These are phyloP conservation scores for Paradoxurus hermaphroditus DNA, from an alignment of 2,113 vertebrate species.

Conservation along the genomic window DNA sequence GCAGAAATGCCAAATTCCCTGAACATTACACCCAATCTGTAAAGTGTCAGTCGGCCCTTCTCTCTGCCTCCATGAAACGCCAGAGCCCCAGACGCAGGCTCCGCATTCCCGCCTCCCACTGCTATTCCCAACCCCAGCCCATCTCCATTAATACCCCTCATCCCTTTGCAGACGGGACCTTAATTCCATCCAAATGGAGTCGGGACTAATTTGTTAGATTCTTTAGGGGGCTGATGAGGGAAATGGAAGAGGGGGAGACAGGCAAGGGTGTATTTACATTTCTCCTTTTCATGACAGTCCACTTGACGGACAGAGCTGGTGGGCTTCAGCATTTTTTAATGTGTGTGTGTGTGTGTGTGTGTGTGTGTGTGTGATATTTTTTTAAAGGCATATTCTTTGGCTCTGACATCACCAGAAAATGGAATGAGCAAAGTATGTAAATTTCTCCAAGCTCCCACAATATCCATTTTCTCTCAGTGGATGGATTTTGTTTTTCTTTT, in stretches of 20 bases:
- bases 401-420: constrained; percentile 85
- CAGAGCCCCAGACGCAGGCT: constrained; percentile 75
- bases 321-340: constrained; percentile 61
- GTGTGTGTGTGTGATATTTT: not conserved
- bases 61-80: constrained; percentile 75
- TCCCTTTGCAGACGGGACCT: constrained; percentile 74
- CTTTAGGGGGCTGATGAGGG: constrained; percentile 53
- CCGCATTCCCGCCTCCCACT: constrained; percentile 69
- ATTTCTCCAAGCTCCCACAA: constrained; percentile 84
- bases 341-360: not conserved
- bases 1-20: constrained; percentile 87
- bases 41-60: constrained; percentile 83
- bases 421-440: constrained; percentile 82
- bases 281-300: constrained; percentile 81
- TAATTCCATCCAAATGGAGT: constrained; percentile 79
- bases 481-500: constrained; percentile 87
- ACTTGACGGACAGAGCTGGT: constrained; percentile 77
- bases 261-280: constrained; percentile 81
- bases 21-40: constrained; percentile 85
- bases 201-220: constrained; percentile 80
- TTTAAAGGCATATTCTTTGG: constrained; percentile 80
- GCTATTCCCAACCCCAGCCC: constrained; percentile 23
- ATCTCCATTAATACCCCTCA: constrained; percentile 74
- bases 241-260: constrained; percentile 29
- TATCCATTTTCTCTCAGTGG: constrained; percentile 85